phyloP scores from a whole-genome alignment of 2,113 vertebrate genomes.

The Halichoeres trimaculatus region DNA sequence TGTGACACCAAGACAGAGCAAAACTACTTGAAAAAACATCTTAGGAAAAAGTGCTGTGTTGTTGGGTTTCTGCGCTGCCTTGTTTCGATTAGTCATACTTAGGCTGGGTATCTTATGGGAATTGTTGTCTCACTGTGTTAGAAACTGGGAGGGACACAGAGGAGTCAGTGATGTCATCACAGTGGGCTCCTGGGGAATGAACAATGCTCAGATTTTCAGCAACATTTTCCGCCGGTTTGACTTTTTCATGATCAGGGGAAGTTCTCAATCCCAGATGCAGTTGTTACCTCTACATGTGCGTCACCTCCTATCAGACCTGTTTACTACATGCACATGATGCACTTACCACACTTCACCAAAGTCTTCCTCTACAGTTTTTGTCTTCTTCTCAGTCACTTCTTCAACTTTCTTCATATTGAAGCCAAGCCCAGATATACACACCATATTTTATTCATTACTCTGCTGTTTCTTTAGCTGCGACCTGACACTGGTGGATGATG shows the following conservation, averaged over 20 bases:
- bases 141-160: constrained; percentile 56
- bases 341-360: neutral
- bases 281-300: neutral
- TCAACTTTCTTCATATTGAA: constrained; percentile 6
- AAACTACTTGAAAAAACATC: constrained; percentile 27
- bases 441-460: neutral
- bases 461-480: neutral
- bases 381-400: constrained; percentile 11
- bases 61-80: constrained; percentile 27
- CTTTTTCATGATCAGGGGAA: constrained; percentile 20
- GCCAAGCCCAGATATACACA: neutral
- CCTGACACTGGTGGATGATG: neutral
- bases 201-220: constrained; percentile 43
- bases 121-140: constrained; percentile 60
- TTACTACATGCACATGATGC: constrained; percentile 10
- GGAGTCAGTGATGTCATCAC: constrained; percentile 56
- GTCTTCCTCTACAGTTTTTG: neutral
- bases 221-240: constrained; percentile 25
- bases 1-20: constrained; percentile 18
- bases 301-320: neutral
- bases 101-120: constrained; percentile 53
- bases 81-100: constrained; percentile 61
- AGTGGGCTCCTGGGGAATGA: constrained; percentile 37
- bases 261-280: neutral
- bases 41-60: constrained; percentile 18